Evolutionary conservation across 2,797 vertebrate species (phyloP), one percentile per base, ranked within the genome.

Genomic region (Sebastes variabilis): DNA sequence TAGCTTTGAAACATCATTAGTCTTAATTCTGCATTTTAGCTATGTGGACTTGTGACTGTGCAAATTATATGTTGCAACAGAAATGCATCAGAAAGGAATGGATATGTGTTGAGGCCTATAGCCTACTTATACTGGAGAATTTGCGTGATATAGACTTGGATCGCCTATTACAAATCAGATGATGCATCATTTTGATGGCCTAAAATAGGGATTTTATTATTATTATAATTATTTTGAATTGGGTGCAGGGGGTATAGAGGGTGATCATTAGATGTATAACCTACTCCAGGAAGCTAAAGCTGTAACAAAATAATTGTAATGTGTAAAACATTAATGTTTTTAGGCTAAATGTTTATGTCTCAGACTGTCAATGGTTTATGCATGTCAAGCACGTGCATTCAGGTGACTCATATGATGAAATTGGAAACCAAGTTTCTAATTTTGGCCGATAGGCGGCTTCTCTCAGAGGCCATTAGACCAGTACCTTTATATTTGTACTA

Each of bases 361-460:
- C 46, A 49, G 46, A 49, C 46, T 20, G n/a, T 4, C 49, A 10
- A 22, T 54, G n/a, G n/a, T 27, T 62, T 49, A 25, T n/a, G 71
- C 30, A 79, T 75, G 46, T 52, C 22, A 29, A 79, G 27, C 72
- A 77, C 62, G 76, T 66, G 42, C 16, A 60, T 64, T 70, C 22
- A 74, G 27, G 27, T 81, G 72, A 75, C 38, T 85, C 60, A 54
- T 52, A 52, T 10, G 49, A 59, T n/a, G 34, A 42, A 52, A 58
- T 8, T 70, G n/a, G 27, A 78, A 82, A 80, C 6, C 59, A 66
- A 54, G 81, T 46, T 49, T 27, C 22, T 67, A 12, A 64, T 67
- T 60, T 54, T 42, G 70, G 36, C 56, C 66, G 24, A 4, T 55
- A 56, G 64, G 75, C 34, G 27, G 77, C 66, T 20, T 56, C 30